These are phyloP conservation scores for Bursaphelenchus okinawaensis DNA, from an alignment of 2,888 invertebrate species.

Conservation along the genomic window DNA sequence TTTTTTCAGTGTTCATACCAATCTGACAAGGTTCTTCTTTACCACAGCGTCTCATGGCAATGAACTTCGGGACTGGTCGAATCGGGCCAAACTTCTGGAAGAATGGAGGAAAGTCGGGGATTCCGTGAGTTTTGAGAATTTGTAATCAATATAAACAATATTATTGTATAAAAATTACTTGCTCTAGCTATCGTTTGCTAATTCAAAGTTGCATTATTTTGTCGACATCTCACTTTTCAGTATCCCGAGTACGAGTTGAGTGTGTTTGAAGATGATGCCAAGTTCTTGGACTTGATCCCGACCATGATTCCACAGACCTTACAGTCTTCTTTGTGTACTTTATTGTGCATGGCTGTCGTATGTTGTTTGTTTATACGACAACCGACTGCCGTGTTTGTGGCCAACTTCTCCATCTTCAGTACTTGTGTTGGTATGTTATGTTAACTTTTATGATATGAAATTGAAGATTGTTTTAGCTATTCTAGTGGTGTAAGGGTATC, in stretches of 20 bases:
- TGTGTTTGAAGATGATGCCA: constrained; percentile 52
- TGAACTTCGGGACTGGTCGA: constrained; percentile 45
- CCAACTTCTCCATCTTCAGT: constrained; percentile 48
- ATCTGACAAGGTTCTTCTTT: constrained; percentile 44
- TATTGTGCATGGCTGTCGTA: constrained; percentile 52
- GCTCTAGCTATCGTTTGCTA: neutral
- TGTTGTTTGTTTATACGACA: constrained; percentile 51
- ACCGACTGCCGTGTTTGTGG: constrained; percentile 48
- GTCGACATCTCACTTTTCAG: constrained; percentile 34
- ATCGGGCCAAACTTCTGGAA: constrained; percentile 42
- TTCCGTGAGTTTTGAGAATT: constrained; percentile 16
- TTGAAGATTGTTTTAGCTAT: no score
- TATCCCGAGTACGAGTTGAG: constrained; percentile 45
- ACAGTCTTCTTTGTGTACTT: constrained; percentile 50
- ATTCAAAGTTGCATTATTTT: neutral
- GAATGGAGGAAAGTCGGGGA: constrained; percentile 51
- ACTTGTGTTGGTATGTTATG: constrained; percentile 42
- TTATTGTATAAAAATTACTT: neutral
- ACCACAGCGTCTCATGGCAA: constrained; percentile 51
- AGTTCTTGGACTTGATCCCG: constrained; percentile 52
- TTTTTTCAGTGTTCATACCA: constrained; percentile 24
- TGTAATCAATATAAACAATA: neutral
- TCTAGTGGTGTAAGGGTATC: no score
- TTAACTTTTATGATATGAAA: neutral
- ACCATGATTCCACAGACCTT: constrained; percentile 44